phyloP scores from a whole-genome alignment of 2,888 invertebrate species.

The Malacosoma neustria region DNA sequence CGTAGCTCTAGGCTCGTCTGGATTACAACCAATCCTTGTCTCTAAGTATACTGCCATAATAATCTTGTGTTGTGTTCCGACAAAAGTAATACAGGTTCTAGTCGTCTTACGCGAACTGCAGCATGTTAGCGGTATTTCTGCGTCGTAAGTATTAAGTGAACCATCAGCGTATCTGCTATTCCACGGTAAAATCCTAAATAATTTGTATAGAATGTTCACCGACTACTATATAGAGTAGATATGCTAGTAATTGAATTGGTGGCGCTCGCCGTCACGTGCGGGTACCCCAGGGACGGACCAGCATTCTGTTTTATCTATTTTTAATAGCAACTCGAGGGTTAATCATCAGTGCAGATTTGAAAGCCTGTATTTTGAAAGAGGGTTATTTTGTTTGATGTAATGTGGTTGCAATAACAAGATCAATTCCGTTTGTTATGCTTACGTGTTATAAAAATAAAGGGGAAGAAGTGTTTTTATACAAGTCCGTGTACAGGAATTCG shows the following conservation, averaged over 20 bases:
- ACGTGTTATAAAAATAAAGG: background rate
- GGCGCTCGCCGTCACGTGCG: constrained; percentile 45
- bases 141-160: no score
- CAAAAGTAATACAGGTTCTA: no score
- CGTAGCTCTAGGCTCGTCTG: no score
- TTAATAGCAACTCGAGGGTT: constrained; percentile 57
- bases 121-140: no score
- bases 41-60: no score
- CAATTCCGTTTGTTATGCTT: background rate
- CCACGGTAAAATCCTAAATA: no score
- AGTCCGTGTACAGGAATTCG: no score
- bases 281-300: constrained; percentile 36
- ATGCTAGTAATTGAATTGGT: constrained; percentile 56
- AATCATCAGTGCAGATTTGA: constrained; percentile 52
- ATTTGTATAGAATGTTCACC: no score
- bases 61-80: no score
- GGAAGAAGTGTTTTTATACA: background rate
- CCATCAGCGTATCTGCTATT: no score
- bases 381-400: constrained; percentile 18
- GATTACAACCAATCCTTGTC: no score
- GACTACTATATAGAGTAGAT: background rate
- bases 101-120: no score
- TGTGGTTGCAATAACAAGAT: constrained; percentile 15
- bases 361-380: constrained; percentile 28
- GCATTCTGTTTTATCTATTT: constrained; percentile 68